These are phyloP conservation scores for Leucosticte australis DNA, from an alignment of 2,113 vertebrate species.

Conservation along the genomic window DNA sequence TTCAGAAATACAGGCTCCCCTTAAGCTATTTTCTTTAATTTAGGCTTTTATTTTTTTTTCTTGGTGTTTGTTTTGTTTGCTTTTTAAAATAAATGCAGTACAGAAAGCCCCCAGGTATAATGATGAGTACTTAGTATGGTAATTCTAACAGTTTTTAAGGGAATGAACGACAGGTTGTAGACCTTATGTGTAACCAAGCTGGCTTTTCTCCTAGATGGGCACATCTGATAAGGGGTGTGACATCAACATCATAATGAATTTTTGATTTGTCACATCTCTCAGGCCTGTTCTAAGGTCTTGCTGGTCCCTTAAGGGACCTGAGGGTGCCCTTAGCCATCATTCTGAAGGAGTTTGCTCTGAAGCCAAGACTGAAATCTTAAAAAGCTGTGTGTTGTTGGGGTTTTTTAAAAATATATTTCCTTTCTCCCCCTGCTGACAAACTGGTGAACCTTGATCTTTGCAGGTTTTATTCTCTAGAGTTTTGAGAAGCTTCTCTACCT, in stretches of 20 bases:
- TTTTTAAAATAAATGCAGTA: background rate
- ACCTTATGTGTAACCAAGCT: background rate
- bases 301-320: background rate
- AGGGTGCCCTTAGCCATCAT: background rate
- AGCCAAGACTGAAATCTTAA: background rate
- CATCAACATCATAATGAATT: background rate
- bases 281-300: background rate
- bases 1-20: background rate
- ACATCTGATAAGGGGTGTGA: background rate
- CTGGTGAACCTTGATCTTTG: background rate
- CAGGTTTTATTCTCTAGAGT: background rate
- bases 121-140: background rate
- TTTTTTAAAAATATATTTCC: background rate
- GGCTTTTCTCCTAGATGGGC: background rate
- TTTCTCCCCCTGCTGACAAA: background rate
- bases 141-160: background rate
- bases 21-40: background rate
- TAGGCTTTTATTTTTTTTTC: background rate
- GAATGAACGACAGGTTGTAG: background rate
- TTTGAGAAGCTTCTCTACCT: background rate
- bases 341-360: background rate
- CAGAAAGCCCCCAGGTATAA: background rate
- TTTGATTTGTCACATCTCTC: background rate
- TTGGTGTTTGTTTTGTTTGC: background rate
- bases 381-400: background rate